phyloP scores from a whole-genome alignment of 2,888 invertebrate species.

The Macroteleia sp. region DNA sequence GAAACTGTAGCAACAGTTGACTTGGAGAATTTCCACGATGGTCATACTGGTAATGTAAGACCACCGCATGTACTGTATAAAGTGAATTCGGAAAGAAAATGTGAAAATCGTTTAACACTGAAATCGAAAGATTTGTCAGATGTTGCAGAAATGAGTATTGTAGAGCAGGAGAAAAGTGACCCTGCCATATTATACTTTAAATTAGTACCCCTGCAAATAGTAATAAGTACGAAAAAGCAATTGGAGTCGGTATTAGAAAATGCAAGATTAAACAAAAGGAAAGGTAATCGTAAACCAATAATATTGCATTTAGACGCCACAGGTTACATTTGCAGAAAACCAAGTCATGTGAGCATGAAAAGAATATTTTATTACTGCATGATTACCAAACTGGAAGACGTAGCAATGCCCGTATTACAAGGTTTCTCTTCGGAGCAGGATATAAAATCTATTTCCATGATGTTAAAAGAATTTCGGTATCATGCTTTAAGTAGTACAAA shows the following conservation, averaged over 20 bases:
- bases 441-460: slow-evolving; percentile 26
- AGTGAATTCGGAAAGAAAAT: slow-evolving; percentile 21
- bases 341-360: slow-evolving; percentile 19
- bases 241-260: not conserved
- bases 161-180: slow-evolving; percentile 6
- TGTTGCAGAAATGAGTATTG: not conserved
- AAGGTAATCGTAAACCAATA: too few species aligned
- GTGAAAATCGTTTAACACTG: slow-evolving; percentile 3
- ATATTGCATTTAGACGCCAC: slow-evolving; percentile 63
- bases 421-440: slow-evolving; percentile 47
- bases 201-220: slow-evolving; percentile 8
- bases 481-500: slow-evolving; percentile 18
- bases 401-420: slow-evolving; percentile 12
- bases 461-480: slow-evolving; percentile 41
- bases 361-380: slow-evolving; percentile 48
- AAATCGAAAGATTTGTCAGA: slow-evolving; percentile 5
- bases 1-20: not conserved
- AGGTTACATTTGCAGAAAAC: slow-evolving; percentile 39
- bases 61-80: slow-evolving; percentile 7
- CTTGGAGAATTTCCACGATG: slow-evolving; percentile 12
- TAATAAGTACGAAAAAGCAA: slow-evolving; percentile 19
- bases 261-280: not conserved
- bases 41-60: not conserved
- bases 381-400: not conserved
- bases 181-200: slow-evolving; percentile 3